Evolutionary conservation across 2,797 vertebrate species (phyloP).

Genomic region (Falco novaeseelandiae): DNA sequence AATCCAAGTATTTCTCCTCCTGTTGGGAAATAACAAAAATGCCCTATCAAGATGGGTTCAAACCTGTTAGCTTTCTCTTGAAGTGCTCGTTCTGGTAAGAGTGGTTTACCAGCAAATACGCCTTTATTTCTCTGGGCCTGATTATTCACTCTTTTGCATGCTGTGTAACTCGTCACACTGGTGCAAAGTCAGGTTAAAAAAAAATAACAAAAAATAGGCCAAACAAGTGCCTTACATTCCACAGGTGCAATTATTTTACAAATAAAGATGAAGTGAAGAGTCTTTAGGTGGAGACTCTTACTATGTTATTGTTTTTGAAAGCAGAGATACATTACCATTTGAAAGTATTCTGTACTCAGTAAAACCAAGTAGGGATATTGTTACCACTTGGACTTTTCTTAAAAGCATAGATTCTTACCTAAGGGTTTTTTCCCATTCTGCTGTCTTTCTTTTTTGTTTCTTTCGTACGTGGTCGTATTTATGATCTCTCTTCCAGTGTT

Average conservation of each 20-base stretch:
- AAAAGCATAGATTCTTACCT: not conserved
- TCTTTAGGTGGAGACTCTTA: not conserved
- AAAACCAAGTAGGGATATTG: not conserved
- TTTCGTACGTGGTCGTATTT: not conserved
- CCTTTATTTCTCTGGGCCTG: not conserved
- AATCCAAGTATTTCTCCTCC: not conserved
- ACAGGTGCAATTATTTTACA: not conserved
- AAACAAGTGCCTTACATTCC: not conserved
- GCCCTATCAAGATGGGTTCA: not conserved
- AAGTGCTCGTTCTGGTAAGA: not conserved
- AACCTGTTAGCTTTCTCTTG: not conserved
- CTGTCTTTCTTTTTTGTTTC: not conserved
- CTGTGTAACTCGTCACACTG: not conserved
- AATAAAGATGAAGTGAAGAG: not conserved
- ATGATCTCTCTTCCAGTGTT: not conserved
- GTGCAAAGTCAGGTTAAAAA: not conserved
- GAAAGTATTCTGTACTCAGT: not conserved
- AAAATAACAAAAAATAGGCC: too few relatives aligned
- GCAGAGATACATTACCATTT: not conserved
- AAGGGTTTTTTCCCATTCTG: not conserved
- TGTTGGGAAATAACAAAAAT: not conserved
- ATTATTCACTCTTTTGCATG: not conserved
- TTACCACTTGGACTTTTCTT: not conserved
- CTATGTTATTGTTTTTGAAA: not conserved
- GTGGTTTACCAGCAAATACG: not conserved